Evolutionary conservation across 2,888 invertebrate genomes (phyloP).

Genomic region (Cataglyphis cursor): DNA sequence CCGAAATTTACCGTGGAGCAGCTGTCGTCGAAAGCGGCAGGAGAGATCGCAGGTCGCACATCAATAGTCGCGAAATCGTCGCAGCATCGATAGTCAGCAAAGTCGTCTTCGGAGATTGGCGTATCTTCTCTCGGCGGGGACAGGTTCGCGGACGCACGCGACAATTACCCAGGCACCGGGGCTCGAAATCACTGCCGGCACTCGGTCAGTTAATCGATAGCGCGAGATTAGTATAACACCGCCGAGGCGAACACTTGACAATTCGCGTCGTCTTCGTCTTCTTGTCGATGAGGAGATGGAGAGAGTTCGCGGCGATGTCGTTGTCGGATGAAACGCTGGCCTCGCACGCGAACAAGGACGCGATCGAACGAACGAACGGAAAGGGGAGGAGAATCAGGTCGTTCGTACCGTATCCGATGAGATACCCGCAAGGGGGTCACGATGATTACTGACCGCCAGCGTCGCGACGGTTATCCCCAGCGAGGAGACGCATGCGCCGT

Average conservation of each 20-base stretch:
- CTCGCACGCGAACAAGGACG: slow-evolving; percentile 51
- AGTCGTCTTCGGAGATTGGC: not conserved
- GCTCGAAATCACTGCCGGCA: slow-evolving; percentile 72
- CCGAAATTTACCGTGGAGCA: slow-evolving; percentile 67
- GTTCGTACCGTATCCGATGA: slow-evolving; percentile 62
- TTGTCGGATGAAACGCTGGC: slow-evolving; percentile 31
- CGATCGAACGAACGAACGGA: slow-evolving; percentile 36
- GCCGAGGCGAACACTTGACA: slow-evolving; percentile 56
- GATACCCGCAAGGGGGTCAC: slow-evolving; percentile 75
- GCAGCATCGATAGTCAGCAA: not conserved
- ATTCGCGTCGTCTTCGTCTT: slow-evolving; percentile 18
- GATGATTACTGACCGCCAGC: slow-evolving; percentile 79
- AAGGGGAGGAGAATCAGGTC: slow-evolving; percentile 58
- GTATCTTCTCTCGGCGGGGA: not conserved
- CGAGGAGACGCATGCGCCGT: slow-evolving; percentile 74
- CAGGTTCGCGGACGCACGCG: not conserved
- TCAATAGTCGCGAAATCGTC: slow-evolving; percentile 1
- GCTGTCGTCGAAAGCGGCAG: slow-evolving; percentile 23
- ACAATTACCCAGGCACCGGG: not conserved
- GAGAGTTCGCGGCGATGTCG: not conserved
- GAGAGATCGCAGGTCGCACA: slow-evolving; percentile 18
- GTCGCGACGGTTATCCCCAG: slow-evolving; percentile 75
- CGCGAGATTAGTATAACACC: slow-evolving; percentile 77
- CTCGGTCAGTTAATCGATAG: slow-evolving; percentile 82
- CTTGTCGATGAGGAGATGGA: not conserved